Evolutionary conservation across 2,797 vertebrate species (phyloP), one percentile per base, ranked within the genome.

Genomic region (Borostomias antarcticus): DNA sequence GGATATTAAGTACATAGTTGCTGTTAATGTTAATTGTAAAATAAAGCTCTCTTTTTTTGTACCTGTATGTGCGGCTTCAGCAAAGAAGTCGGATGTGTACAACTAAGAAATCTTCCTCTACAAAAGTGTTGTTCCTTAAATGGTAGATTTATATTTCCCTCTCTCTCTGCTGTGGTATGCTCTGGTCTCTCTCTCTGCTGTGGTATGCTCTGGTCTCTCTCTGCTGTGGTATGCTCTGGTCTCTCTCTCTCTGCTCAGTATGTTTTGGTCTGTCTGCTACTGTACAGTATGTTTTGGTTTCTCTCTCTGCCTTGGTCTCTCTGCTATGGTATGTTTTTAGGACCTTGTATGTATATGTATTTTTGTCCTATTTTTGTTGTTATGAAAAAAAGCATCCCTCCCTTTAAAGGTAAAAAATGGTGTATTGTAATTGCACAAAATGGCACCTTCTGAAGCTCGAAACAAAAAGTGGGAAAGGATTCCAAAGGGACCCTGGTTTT

Each of bases 171-270:
- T 45, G n/a, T n/a, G n/a, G n/a, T n/a, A n/a, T 65, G 23, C 50
- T 45, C 65, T 68, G 70, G 73, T 67, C 75, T 70, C 67, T 69
- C 61, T 69, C 62, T 73, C 74, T 58, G 25, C 26, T 45, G n/a
- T n/a, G n/a, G n/a, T n/a, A n/a, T n/a, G n/a, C n/a, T n/a, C n/a
- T n/a, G n/a, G 4, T 13, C n/a, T 50, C 23, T 40, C 26, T 68
- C 45, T 30, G 58, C 66, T 52, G 51, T 47, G 13, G 45, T 50
- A 43, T 50, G 25, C 37, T 21, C 32, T 50, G n/a, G n/a, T n/a
- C n/a, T n/a, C n/a, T n/a, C n/a, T n/a, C n/a, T n/a, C n/a, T n/a
- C n/a, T n/a, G n/a, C n/a, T n/a, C n/a, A n/a, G n/a, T n/a, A n/a
- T n/a, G n/a, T n/a, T n/a, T n/a, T n/a, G 17, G 15, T 50, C 23